Evolutionary conservation across 2,797 vertebrate species (phyloP).

Genomic region (Buphagus erythrorhynchus): DNA sequence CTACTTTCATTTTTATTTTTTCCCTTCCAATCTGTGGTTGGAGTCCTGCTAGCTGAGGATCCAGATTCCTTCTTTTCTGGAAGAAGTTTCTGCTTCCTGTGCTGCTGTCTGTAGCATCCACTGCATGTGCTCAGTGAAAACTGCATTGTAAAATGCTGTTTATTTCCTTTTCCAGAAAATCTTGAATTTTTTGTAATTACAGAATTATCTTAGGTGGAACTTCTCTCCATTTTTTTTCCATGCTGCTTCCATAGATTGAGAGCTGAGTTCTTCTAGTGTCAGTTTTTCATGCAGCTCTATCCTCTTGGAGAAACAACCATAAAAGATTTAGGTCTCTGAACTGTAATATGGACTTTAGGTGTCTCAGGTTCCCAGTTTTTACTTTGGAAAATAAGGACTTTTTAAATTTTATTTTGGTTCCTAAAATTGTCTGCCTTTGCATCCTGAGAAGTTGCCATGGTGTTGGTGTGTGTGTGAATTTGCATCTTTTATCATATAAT

Average conservation of each 20-base stretch:
- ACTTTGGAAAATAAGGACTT: not conserved
- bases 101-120: not conserved
- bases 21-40: not conserved
- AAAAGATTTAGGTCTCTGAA: not conserved
- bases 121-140: not conserved
- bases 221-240: not conserved
- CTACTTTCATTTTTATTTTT: not conserved
- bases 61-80: not conserved
- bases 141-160: not conserved
- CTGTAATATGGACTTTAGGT: not conserved
- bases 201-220: not conserved
- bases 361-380: not conserved
- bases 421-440: not conserved
- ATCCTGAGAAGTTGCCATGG: not conserved
- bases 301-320: not conserved
- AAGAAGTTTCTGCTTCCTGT: not conserved
- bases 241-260: not conserved
- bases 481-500: not conserved
- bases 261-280: not conserved
- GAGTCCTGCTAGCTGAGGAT: not conserved
- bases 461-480: not conserved
- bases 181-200: not conserved
- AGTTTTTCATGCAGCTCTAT: not conserved
- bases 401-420: not conserved
- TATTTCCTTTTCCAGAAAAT: not conserved